These are phyloP conservation scores for Girardia tigrina DNA, from an alignment of 2,888 invertebrate genomes.

Conservation along the genomic window DNA sequence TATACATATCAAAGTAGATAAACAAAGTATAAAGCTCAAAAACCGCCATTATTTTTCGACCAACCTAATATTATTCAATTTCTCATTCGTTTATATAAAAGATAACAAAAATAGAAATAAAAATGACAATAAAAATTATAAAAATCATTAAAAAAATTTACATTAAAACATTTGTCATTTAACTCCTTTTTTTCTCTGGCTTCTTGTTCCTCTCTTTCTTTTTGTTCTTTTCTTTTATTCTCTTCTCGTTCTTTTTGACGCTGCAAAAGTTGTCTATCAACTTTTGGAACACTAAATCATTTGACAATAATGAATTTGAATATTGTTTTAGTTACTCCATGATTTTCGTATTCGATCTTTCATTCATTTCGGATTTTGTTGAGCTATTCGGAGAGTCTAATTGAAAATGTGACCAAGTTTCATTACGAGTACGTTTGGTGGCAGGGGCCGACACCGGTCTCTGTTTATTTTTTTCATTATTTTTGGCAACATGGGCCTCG, in stretches of 20 bases:
- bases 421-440: not conserved
- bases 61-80: no score
- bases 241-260: not conserved
- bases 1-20: no score
- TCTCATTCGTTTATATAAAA: no score
- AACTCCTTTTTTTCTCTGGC: not conserved
- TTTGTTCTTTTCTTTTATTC: not conserved
- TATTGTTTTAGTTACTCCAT: not conserved
- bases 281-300: not conserved
- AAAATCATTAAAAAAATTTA: not conserved
- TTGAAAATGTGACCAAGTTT: not conserved
- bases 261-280: not conserved
- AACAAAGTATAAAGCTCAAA: no score
- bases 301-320: not conserved
- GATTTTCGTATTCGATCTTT: not conserved
- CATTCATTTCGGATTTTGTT: not conserved
- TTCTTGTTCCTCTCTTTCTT: not conserved
- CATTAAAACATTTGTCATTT: not conserved
- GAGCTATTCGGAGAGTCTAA: not conserved
- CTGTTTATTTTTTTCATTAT: not conserved
- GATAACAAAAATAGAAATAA: no score
- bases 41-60: no score
- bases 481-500: not conserved
- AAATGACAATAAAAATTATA: not conserved
- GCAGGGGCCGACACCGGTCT: not conserved